Conservation (phyloP, 1,140 invertebrate species). For the Drosophila sp. region DNA sequence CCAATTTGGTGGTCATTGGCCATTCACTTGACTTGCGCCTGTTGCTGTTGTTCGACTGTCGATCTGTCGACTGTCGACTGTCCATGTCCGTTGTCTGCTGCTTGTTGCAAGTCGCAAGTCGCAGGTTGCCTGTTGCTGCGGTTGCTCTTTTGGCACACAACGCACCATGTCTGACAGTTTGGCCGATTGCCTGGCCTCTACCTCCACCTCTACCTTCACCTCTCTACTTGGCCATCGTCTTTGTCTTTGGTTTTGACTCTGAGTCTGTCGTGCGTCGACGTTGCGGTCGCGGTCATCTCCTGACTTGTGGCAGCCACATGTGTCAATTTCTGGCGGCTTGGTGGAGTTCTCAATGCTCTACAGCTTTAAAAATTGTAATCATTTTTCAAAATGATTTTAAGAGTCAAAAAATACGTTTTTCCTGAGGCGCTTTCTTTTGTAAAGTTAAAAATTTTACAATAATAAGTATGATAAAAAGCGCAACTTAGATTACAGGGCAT, state of each 20-base stretch:
- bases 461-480: no score
- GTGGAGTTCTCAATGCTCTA: slow-evolving; percentile 35
- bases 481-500: no score
- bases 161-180: slow-evolving; percentile 77
- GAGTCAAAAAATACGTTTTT: no score
- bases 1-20: slow-evolving; percentile 83
- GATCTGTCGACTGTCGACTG: slow-evolving; percentile 24
- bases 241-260: slow-evolving; percentile 21
- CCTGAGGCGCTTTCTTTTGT: no score
- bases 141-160: slow-evolving; percentile 77
- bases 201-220: slow-evolving; percentile 1
- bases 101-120: slow-evolving; percentile 31
- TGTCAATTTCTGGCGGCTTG: slow-evolving; percentile 29
- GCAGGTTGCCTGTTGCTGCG: slow-evolving; percentile 47
- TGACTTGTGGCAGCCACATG: slow-evolving; percentile 67
- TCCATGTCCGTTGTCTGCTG: slow-evolving; percentile 29
- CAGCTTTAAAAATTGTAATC: slow-evolving; percentile 1
- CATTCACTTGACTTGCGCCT: slow-evolving; percentile 77
- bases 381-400: neutral
- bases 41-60: slow-evolving; percentile 34
- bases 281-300: slow-evolving; percentile 73
- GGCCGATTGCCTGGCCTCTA: slow-evolving; percentile 68
- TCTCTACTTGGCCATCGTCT: neutral
- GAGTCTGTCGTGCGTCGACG: slow-evolving; percentile 51
- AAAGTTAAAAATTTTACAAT: no score